phyloP scores from a whole-genome alignment of 1,140 invertebrate genomes.

The Pomacea maculata region DNA sequence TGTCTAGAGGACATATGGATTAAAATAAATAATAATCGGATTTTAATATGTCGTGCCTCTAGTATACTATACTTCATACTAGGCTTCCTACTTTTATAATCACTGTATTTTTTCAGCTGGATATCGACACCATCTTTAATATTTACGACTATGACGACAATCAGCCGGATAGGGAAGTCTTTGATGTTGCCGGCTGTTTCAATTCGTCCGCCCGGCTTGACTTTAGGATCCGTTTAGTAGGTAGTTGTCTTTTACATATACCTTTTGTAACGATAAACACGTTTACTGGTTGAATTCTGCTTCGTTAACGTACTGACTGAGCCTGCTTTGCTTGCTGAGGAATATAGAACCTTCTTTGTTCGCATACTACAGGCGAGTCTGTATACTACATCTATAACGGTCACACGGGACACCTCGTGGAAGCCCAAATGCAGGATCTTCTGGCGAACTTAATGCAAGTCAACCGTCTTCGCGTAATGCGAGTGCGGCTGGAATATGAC shows the following conservation, averaged over 20 bases:
- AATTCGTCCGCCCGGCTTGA: conserved; percentile 37
- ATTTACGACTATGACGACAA: conserved; percentile 46
- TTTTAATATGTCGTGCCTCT: too few species aligned
- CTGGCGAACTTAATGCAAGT: conserved; percentile 36
- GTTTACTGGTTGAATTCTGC: too few species aligned
- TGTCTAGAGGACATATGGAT: too few species aligned
- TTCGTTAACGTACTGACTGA: too few species aligned
- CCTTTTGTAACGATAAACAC: too few species aligned
- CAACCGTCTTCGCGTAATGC: conserved; percentile 40
- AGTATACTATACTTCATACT: too few species aligned
- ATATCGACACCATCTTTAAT: conserved; percentile 34
- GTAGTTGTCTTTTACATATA: conserved; percentile 14
- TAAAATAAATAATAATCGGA: too few species aligned
- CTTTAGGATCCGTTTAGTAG: conserved; percentile 44
- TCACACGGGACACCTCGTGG: conserved; percentile 26
- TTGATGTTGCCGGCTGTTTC: conserved; percentile 49
- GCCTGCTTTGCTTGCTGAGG: too few species aligned
- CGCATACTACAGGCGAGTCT: conserved; percentile 13
- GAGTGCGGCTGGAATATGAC: conserved; percentile 43
- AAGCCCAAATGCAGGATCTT: conserved; percentile 1
- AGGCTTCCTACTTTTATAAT: too few species aligned
- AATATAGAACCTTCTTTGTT: too few species aligned
- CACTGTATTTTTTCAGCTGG: conserved; percentile 25
- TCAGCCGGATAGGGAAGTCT: conserved; percentile 35
- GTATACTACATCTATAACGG: conserved; percentile 9